These are phyloP conservation scores for Armadillidium nasatum DNA, from an alignment of 1,140 invertebrate species.

Conservation along the genomic window DNA sequence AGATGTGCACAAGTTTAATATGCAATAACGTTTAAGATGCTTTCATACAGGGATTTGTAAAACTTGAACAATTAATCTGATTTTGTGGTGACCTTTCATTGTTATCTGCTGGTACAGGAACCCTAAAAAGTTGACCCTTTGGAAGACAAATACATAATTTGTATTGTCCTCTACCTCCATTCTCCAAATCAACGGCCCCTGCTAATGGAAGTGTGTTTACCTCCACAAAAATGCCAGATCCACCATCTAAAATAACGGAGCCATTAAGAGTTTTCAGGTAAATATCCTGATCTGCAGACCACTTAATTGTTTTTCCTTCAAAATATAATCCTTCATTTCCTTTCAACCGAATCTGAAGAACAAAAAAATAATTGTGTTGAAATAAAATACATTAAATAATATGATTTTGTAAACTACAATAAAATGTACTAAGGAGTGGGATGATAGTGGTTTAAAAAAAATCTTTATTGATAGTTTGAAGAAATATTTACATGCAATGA, in stretches of 20 bases:
- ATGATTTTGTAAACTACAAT: background rate
- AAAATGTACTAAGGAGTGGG: background rate
- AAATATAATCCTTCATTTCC: constrained; percentile 55
- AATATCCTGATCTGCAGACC: constrained; percentile 73
- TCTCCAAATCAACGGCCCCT: constrained; percentile 9
- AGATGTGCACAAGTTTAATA: too few species aligned
- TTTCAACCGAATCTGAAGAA: constrained; percentile 48
- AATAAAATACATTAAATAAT: too few species aligned
- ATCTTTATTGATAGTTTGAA: too few species aligned
- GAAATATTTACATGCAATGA: too few species aligned
- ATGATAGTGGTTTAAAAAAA: background rate
- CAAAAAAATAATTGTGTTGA: constrained; percentile 33
- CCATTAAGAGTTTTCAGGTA: constrained; percentile 72
- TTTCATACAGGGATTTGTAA: constrained; percentile 62
- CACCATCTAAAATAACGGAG: constrained; percentile 64
- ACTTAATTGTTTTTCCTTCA: constrained; percentile 59
- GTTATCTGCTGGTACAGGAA: constrained; percentile 59
- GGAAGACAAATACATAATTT: constrained; percentile 75
- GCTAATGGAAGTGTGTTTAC: constrained; percentile 66
- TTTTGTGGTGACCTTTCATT: constrained; percentile 48
- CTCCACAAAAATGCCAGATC: constrained; percentile 66
- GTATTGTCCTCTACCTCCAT: constrained; percentile 56
- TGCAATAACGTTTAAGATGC: background rate
- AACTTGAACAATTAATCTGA: constrained; percentile 54
- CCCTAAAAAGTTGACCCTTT: constrained; percentile 67